These are phyloP conservation scores for Hemicentrotus pulcherrimus DNA, from an alignment of 35 echinoderm and acorn worm species.

Conservation along the genomic window DNA sequence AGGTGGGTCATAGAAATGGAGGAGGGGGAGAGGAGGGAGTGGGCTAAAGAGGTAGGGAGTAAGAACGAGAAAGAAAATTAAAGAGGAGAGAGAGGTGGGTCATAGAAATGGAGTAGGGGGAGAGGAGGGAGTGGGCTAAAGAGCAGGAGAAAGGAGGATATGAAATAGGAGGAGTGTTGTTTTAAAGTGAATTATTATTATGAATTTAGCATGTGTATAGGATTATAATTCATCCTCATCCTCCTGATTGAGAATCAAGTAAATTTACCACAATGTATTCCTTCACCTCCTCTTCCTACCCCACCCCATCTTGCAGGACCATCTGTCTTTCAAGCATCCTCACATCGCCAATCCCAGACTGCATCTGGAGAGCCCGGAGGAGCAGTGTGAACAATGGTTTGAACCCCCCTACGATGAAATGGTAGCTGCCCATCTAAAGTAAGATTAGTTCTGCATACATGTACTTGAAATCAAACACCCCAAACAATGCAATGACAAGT, in stretches of 20 bases:
- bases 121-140: not conserved
- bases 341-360: conserved; percentile 87
- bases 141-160: not conserved
- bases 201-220: not conserved
- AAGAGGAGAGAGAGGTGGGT: too few species aligned
- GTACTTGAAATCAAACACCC: too few species aligned
- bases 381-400: conserved; percentile 89
- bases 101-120: not conserved
- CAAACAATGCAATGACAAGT: too few species aligned
- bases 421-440: conserved; percentile 94
- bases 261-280: not conserved
- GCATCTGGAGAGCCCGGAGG: conserved; percentile 79
- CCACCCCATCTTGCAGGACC: conserved; percentile 44
- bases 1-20: not conserved
- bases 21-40: not conserved
- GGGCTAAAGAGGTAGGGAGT: too few species aligned
- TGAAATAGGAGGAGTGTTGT: too few species aligned
- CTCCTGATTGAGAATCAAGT: not conserved
- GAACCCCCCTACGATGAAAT: conserved; percentile 91
- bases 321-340: conserved; percentile 86
- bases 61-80: too few species aligned
- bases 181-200: too few species aligned
- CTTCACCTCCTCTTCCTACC: not conserved
- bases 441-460: not conserved
- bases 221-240: not conserved